Base-by-base conservation (phyloP, 2,797 vertebrate genomes). In the Pseudochirops corinnae region DNA sequence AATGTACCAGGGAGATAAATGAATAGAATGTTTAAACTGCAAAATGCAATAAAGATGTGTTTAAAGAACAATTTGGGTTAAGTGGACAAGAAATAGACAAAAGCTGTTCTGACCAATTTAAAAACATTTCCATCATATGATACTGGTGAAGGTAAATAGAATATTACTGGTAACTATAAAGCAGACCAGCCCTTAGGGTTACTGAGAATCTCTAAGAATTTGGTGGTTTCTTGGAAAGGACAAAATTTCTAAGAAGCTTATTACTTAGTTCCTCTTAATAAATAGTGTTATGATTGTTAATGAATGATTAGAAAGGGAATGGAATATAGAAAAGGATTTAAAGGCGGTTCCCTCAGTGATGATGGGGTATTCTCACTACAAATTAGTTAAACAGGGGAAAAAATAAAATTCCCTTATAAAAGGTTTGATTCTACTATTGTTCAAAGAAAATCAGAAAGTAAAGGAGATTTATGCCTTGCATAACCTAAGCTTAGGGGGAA, bases 161-260 rank as follows among this genome's bases (percentile, higher is more conserved):
- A 98, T 98, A 98, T 98, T 97, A 97, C 82, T 98, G 97, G 92
- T 97, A 98, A 96, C 97, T 98, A 98, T 97, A 97, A 12, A 50
- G 39, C n/a, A 46, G 39, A 87, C 10, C 9, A 50, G 74, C 21
- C 74, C 21, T 21, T 82, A 46, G 96, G 98, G 97, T 98, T 97
- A 98, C 97, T 97, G 95, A 97, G 96, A 96, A 97, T 98, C 96
- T 98, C 96, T 92, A 97, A 98, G 96, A 97, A 97, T 91, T 98
- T 98, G 96, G 97, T 97, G 93, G 0, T 28, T 98, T 97, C 98
- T 98, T 97, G 97, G 98, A 98, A 98, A 98, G 96, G 94, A 98
- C 92, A 95, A 98, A 24, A 24, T 92, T 96, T 97, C 39, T 87
- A 96, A 96, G 96, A 97, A 97, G 96, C 95, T 98, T 96, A 97